Base-by-base conservation (phyloP, 37 sponge, comb jelly and placozoan species). In the Mnemiopsis leidyi region DNA sequence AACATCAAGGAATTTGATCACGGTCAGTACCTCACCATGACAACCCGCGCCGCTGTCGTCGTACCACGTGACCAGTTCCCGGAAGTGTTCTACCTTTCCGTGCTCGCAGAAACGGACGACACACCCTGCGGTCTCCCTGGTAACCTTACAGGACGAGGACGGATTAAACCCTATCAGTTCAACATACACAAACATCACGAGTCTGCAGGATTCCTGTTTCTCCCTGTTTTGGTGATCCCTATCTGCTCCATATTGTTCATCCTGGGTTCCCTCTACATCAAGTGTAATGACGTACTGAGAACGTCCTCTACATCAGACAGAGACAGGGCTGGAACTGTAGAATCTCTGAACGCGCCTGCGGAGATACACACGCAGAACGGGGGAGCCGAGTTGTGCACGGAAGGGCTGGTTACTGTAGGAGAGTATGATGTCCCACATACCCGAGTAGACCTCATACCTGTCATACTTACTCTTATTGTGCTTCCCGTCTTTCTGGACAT, bases 371-470 rank as follows among this genome's bases (percentile, higher is more conserved):
- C 90, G 0, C 5, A 38, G 0, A 39, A 39, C 90, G 90, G n/a
- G 1, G 9, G 18, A 1, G 36, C 16, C 20, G 79, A 77, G 9
- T 71, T 30, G 25, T 30, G 23, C 25, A 21, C 36, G 0, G 90
- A 85, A 35, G n/a, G 25, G n/a, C 90, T 85, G 61, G 26, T 85
- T 40, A 37, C n/a, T 0, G 13, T 39, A 13, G 28, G 9, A 1
- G 61, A 33, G 13, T 85, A 28, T 39, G 90, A 85, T 5, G 23
- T 85, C 25, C 90, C 90, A 13, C 90, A 85, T 61, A 85, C 90
- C 90, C 40, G 90, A 0, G 90, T 85, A 20, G 90, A 85, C n/a
- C 39, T 40, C 90, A 85, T 85, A 16, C 90, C 90, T 18, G 26
- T 85, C 26, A 40, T 85, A 40, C 21, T 85, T 7, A 9, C 61